A percentile compares a stretch with the other conserved stretches of the same genome.
These are phyloP conservation scores for Drosophila longiperda DNA, from an alignment of 2,888 invertebrate species.

Conservation along the genomic window DNA sequence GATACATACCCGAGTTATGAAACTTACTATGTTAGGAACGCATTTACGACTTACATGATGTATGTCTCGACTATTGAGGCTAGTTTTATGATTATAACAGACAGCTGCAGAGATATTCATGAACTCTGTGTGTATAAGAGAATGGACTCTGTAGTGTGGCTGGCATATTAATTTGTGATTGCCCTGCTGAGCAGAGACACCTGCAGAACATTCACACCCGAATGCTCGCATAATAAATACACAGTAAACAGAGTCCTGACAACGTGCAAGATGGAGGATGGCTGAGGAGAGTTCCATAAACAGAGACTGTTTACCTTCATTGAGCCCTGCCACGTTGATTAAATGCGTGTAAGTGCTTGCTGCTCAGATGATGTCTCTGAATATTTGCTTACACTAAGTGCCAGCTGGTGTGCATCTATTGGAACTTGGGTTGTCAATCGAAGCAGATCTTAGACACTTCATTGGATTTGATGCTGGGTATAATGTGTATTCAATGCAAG, in stretches of 20 bases:
- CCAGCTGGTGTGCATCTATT: constrained; percentile 19
- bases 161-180: constrained; percentile 58
- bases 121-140: constrained; percentile 17
- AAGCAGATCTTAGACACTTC: constrained; percentile 35
- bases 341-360: constrained; percentile 32
- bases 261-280: constrained; percentile 20
- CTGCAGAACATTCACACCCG: constrained; percentile 50
- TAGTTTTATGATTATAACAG: constrained; percentile 44
- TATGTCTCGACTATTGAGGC: constrained; percentile 16
- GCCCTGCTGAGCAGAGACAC: constrained; percentile 32
- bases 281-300: constrained; percentile 2
- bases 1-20: constrained; percentile 16
- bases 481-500: constrained; percentile 44
- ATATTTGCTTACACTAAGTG: constrained; percentile 44
- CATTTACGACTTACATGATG: neutral
- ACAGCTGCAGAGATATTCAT: constrained; percentile 26
- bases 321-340: constrained; percentile 34
- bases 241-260: constrained; percentile 20
- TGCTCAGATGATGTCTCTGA: constrained; percentile 26
- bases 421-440: constrained; percentile 45
- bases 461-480: constrained; percentile 34
- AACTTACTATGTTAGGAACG: neutral
- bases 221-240: constrained; percentile 41
- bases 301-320: constrained; percentile 23
- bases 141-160: constrained; percentile 41